Percentiles rank a stretch among this genome's conserved stretches.
These are phyloP conservation scores for Ceratosolen fusciceps DNA, from an alignment of 1,140 invertebrate species.

Conservation along the genomic window DNA sequence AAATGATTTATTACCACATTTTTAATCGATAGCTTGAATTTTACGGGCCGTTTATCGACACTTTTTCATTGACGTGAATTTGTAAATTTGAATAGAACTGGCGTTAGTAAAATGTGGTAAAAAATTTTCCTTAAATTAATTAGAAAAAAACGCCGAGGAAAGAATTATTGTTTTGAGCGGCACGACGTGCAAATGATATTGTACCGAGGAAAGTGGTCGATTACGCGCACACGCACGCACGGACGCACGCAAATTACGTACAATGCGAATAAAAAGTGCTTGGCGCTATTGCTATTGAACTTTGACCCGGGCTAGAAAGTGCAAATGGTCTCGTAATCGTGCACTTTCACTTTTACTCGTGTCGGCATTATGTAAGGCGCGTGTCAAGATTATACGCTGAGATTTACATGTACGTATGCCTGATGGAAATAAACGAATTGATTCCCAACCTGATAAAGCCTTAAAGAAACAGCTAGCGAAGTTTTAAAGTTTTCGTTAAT, in stretches of 20 bases:
- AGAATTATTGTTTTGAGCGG: too few relatives aligned
- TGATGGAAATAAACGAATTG: conserved; percentile 8
- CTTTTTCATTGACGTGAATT: too few relatives aligned
- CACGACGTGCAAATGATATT: too few relatives aligned
- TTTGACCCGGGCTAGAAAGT: conserved; percentile 17
- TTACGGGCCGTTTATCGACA: too few relatives aligned
- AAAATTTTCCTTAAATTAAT: too few relatives aligned
- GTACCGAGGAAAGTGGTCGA: too few relatives aligned
- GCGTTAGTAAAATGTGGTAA: too few relatives aligned
- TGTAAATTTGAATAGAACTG: too few relatives aligned
- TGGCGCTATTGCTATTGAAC: background rate
- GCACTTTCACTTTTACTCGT: background rate
- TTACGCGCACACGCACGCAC: background rate
- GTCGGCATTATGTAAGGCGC: background rate
- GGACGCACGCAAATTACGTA: background rate
- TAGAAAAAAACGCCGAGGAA: too few relatives aligned
- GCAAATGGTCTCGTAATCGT: background rate
- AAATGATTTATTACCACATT: too few relatives aligned
- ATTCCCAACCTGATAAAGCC: background rate
- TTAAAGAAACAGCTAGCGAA: background rate
- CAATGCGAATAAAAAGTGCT: background rate
- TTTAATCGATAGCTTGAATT: too few relatives aligned
- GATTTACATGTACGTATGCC: background rate
- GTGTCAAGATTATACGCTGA: conserved; percentile 10
- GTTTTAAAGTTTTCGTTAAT: too few relatives aligned